Evolutionary conservation across 2,888 invertebrate genomes (phyloP), one percentile per base, ranked within the genome.

Genomic region (Tridacna gigas): DNA sequence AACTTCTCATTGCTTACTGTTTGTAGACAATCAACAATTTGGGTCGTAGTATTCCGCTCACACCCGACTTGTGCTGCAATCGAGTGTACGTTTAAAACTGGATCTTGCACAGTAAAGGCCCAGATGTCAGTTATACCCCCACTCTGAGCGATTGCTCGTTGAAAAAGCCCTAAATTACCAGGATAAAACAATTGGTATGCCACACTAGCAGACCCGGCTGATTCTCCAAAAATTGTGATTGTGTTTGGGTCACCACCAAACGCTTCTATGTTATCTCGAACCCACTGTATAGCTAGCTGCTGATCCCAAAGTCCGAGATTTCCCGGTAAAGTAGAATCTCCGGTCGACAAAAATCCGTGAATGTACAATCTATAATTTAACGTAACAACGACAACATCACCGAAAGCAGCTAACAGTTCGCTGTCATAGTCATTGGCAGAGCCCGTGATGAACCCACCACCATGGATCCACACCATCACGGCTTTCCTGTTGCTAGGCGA

Each of bases 291-390:
- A 11, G 91, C 92, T 25, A 86, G 51, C 13, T 86, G 80, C 77
- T 91, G 91, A 76, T 92, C 92, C 85, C 89, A 90, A 15, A 92
- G 80, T 0, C 91, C 92, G 69, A 79, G 87, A 82, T 92, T 92
- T 12, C 91, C 92, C 9, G 82, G 89, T 18, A 86, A 69, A 15
- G 80, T 61, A 0, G 79, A 51, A 73, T 87, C 84, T 13, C 69
- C 80, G 11, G 88, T 80, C 15, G 88, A 80, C 51, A 92, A 65
- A 80, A 91, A 93, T 13, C 91, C 91, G 71, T 88, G 82, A 0
- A 83, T 26, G 0, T 83, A 80, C 20, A 91, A 66, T 47, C 90
- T 74, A 56, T 90, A 90, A 74, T 91, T 90, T 0, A 91, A 83
- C 11, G 88, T 87, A 4, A 90, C 89, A 13, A 89, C 80, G n/a